Base-by-base conservation (phyloP, 1,140 invertebrate genomes). In the Zaprionus ghesquierei region DNA sequence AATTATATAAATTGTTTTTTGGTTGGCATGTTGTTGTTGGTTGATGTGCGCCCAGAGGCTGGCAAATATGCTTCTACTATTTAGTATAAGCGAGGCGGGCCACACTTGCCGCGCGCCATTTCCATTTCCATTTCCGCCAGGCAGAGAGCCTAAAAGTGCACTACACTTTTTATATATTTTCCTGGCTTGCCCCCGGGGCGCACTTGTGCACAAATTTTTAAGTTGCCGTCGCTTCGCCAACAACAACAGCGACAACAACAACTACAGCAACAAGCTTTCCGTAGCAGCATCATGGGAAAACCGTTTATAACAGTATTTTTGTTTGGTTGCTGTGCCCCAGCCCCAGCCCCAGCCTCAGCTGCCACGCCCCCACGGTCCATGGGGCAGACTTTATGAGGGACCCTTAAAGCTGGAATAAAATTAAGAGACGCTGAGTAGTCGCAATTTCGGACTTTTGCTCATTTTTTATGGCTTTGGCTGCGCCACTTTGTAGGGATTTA, bases 341-440 rank as follows among this genome's bases (percentile, higher is more conserved):
- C 58, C 51, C n/a, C n/a, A n/a, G n/a, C n/a, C n/a, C n/a, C 38
- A 49, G 68, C 54, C 46, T 38, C 62, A 62, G 50, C 31, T 60
- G 54, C 20, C 31, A 49, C 20, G 53, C 33, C 54, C 31, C 31
- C 31, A 38, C n/a, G 44, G 44, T 65, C 27, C 25, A 44, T 51
- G 29, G 22, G 29, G 22, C 22, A n/a, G 35, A 20, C 56, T 81
- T 86, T 87, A 81, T 61, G 82, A 76, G 82, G 72, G 46, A 60
- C 79, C 49, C 75, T 87, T 82, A 87, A 86, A 72, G 70, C 60
- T 69, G 63, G 29, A 87, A 86, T 86, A 87, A 87, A 86, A 85
- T 86, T 79, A 81, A 86, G 78, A 87, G 78, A 55, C 71, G 82
- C 81, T 86, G 81, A 87, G 81, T 86, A 87, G 81, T 87, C 75